These are phyloP conservation scores for Myotis findleyi DNA, from an alignment of 2,797 vertebrate species.

Conservation along the genomic window DNA sequence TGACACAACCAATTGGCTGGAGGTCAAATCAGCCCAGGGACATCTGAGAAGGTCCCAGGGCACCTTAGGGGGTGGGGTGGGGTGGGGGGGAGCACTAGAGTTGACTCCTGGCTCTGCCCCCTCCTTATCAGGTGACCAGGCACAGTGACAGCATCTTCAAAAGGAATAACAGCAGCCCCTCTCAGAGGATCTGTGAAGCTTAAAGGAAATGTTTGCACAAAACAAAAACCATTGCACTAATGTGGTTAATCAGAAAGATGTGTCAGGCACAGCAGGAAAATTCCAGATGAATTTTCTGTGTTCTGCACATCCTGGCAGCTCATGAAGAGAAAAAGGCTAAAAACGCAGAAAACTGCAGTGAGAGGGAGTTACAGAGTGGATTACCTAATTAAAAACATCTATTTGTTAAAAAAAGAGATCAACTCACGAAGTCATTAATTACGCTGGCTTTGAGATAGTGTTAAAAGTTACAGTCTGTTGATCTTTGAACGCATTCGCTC, in stretches of 20 bases:
- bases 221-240: background rate
- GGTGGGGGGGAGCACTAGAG: background rate
- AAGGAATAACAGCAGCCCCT: background rate
- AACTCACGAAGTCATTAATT: background rate
- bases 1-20: background rate
- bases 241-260: background rate
- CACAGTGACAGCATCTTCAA: background rate
- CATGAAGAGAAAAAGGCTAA: background rate
- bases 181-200: background rate
- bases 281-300: background rate
- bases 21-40: background rate
- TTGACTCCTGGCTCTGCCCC: background rate
- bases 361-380: background rate
- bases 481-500: background rate
- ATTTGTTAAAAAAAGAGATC: constrained; percentile 32
- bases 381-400: constrained; percentile 50
- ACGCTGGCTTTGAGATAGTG: constrained; percentile 54
- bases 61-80: background rate
- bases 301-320: background rate
- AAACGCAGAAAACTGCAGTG: background rate
- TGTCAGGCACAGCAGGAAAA: background rate
- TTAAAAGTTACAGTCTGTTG: constrained; percentile 40
- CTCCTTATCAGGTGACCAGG: background rate
- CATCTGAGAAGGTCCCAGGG: background rate
- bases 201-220: background rate